A percentile compares a stretch with the other conserved stretches of the same genome.
Evolutionary conservation across 1,140 invertebrate genomes (phyloP).

Genomic region (Drosophila burlai): DNA sequence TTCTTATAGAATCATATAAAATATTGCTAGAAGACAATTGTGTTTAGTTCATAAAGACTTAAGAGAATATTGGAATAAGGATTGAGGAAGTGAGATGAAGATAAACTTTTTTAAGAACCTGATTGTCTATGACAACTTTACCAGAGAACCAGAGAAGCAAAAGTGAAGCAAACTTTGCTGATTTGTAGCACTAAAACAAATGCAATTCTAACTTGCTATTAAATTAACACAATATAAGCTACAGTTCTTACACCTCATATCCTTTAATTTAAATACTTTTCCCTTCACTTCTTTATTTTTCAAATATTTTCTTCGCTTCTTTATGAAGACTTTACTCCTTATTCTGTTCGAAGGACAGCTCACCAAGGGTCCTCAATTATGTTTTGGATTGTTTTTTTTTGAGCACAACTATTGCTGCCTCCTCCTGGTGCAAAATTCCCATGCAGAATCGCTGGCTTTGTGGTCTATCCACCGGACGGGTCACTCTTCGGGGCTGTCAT

Average conservation of each 20-base stretch:
- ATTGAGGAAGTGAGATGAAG: too few species aligned
- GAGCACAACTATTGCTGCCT: not conserved
- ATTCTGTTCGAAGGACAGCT: not conserved
- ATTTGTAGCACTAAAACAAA: too few species aligned
- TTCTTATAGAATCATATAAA: not conserved
- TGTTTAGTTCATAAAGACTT: too few species aligned
- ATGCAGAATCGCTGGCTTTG: not conserved
- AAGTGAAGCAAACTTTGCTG: too few species aligned
- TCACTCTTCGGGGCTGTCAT: conserved; percentile 58
- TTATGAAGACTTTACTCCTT: not conserved
- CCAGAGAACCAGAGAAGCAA: too few species aligned
- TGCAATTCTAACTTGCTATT: not conserved
- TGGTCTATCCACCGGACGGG: conserved; percentile 31
- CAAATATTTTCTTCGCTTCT: not conserved
- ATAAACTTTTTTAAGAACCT: too few species aligned
- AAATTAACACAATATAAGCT: not conserved
- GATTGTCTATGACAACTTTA: too few species aligned
- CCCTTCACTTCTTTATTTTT: too few species aligned
- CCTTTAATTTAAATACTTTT: too few species aligned
- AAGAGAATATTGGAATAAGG: too few species aligned
- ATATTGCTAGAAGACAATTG: too few species aligned
- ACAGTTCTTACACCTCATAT: not conserved
- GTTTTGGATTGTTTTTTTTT: not conserved
- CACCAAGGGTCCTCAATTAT: not conserved
- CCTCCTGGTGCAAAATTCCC: not conserved